Evolutionary conservation across 2,888 invertebrate species (phyloP).

Genomic region (Eristalis arbustorum): DNA sequence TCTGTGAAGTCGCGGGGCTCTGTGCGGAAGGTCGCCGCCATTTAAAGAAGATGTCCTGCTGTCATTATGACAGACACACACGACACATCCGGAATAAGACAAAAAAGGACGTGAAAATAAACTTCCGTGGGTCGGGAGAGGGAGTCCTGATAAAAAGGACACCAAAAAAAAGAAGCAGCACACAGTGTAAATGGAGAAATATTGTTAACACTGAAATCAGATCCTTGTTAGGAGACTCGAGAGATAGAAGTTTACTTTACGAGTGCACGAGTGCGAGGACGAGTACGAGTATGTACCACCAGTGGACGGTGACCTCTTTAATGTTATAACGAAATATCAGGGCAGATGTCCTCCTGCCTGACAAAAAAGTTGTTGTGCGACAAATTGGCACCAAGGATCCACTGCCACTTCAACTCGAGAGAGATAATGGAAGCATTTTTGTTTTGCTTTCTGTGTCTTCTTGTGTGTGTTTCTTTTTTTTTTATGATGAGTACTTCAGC

Average conservation of each 20-base stretch:
- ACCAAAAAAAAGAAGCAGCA: too few species aligned
- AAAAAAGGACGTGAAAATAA: not conserved
- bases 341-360: not conserved
- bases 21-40: not conserved
- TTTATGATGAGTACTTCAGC: slow-evolving; percentile 37
- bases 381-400: slow-evolving; percentile 59
- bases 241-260: not conserved
- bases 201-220: slow-evolving; percentile 53
- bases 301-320: not conserved
- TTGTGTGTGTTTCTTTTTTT: not conserved
- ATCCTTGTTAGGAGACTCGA: slow-evolving; percentile 30
- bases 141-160: not conserved
- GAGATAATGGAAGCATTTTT: slow-evolving; percentile 35
- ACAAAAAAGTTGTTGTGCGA: slow-evolving; percentile 42
- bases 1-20: too few species aligned
- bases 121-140: not conserved
- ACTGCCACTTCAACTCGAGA: slow-evolving; percentile 33
- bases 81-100: not conserved
- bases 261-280: not conserved
- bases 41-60: slow-evolving; percentile 13
- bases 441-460: not conserved
- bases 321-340: not conserved
- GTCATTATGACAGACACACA: slow-evolving; percentile 5
- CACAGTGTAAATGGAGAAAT: slow-evolving; percentile 48
- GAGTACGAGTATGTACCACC: not conserved